Conservation (phyloP, 2,113 vertebrate species). For the Trinectes maculatus region DNA sequence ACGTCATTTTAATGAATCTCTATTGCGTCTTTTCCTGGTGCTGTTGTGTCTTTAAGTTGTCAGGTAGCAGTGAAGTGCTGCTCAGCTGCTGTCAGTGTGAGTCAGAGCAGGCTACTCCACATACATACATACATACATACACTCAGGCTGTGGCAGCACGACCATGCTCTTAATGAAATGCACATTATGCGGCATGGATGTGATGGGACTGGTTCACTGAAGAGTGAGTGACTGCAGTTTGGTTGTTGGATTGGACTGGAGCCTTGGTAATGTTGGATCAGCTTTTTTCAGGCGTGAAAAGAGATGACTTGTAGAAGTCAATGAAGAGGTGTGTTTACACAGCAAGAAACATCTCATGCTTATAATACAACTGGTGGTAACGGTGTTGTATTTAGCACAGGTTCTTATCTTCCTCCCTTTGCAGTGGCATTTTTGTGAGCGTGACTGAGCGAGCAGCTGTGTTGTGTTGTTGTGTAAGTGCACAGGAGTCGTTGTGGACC, state of each 20-base stretch:
- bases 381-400: neutral
- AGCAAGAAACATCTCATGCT: neutral
- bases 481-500: conserved; percentile 8
- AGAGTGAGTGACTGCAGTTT: neutral
- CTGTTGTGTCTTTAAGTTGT: conserved; percentile 8
- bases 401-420: conserved; percentile 3
- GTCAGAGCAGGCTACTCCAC: conserved; percentile 45
- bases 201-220: conserved; percentile 12
- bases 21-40: no score
- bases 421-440: neutral
- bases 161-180: conserved; percentile 49
- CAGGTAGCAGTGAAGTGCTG: conserved; percentile 8
- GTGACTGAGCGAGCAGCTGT: conserved; percentile 11
- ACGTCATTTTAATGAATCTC: neutral
- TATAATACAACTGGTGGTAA: neutral
- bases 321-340: neutral
- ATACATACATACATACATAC: conserved; percentile 43
- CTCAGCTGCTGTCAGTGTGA: conserved; percentile 30
- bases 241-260: conserved; percentile 7
- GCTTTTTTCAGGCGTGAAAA: neutral
- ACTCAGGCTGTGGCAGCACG: conserved; percentile 47
- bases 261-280: neutral
- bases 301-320: no score
- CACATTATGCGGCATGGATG: conserved; percentile 63
- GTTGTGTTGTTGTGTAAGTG: conserved; percentile 24